Evolutionary conservation across 2,888 invertebrate species (phyloP), one percentile per base, ranked within the genome.

Genomic region (Stenichneumon culpator): DNA sequence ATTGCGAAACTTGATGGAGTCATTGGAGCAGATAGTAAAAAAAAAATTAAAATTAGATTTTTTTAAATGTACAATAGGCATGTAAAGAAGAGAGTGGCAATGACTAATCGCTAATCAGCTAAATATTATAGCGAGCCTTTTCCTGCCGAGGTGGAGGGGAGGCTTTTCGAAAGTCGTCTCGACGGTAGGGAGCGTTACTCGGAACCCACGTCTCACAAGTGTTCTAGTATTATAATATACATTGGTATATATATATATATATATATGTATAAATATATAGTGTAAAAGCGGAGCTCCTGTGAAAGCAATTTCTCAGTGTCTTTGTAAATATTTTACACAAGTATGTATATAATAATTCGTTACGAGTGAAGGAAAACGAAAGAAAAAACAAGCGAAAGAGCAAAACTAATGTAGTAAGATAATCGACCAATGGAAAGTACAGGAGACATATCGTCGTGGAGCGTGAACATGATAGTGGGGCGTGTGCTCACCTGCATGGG

Each of bases 401-500:
- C 63, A 70, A 79, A 70, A 22, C 70, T 79, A 32, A 16, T 63
- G 25, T 14, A 28, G 32, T 32, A 32, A 28, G 28, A 63, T 32
- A 28, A 63, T 16, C 25, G 28, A 63, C 60, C 28, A 63, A 25
- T 32, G 60, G 28, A 28, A 28, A 32, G 32, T 16, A n/a, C n/a
- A n/a, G 60, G 16, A n/a, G 60, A 32, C 28, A 63, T n/a, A 16
- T 16, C 14, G 60, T 63, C 3, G 16, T 32, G 28, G 14, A 28
- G 60, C 7, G 25, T 60, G 14, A 25, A 28, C 32, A 11, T 5
- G 14, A 52, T n/a, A 22, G 22, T 47, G 44, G 19, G 11, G 19
- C 57, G 22, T 11, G 22, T 86, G 89, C 86, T 93, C 96, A 98
- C 98, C 97, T 98, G 98, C 97, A 98, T 97, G 84, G 98, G 98